Conservation (phyloP, 37 sponge, comb jelly and placozoan genomes). For the Theonella swinhoei region DNA sequence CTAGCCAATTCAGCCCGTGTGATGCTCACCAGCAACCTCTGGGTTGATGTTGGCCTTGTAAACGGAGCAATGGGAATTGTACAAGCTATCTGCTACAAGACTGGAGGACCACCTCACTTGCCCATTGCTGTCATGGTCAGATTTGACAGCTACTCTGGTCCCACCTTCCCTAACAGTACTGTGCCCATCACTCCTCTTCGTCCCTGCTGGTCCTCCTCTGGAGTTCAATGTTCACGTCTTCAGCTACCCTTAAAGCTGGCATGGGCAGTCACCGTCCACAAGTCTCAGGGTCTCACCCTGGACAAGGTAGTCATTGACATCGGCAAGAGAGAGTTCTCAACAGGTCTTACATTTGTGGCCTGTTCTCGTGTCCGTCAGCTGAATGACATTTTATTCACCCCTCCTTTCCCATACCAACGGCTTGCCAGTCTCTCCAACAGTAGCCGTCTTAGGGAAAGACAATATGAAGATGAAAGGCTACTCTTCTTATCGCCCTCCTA, state of each 20-base stretch:
- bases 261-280: no score
- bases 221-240: background rate
- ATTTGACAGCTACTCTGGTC: slow-evolving; percentile 45
- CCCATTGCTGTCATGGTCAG: slow-evolving; percentile 40
- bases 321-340: slow-evolving; percentile 44
- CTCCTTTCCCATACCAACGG: slow-evolving; percentile 23
- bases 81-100: slow-evolving; percentile 23
- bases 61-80: no score
- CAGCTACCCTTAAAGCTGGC: slow-evolving; percentile 25
- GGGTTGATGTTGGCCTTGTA: no score
- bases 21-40: no score
- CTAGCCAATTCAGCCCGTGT: slow-evolving; percentile 13
- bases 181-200: slow-evolving; percentile 28
- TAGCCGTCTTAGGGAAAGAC: background rate
- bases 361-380: slow-evolving; percentile 37
- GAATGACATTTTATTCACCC: background rate
- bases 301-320: slow-evolving; percentile 45
- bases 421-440: slow-evolving; percentile 21
- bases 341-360: slow-evolving; percentile 52
- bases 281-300: no score
- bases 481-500: no score
- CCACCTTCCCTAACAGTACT: slow-evolving; percentile 24
- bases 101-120: slow-evolving; percentile 39
- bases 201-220: background rate
- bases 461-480: background rate